phyloP scores from a whole-genome alignment of 1,140 invertebrate species.

The Sinella curviseta region DNA sequence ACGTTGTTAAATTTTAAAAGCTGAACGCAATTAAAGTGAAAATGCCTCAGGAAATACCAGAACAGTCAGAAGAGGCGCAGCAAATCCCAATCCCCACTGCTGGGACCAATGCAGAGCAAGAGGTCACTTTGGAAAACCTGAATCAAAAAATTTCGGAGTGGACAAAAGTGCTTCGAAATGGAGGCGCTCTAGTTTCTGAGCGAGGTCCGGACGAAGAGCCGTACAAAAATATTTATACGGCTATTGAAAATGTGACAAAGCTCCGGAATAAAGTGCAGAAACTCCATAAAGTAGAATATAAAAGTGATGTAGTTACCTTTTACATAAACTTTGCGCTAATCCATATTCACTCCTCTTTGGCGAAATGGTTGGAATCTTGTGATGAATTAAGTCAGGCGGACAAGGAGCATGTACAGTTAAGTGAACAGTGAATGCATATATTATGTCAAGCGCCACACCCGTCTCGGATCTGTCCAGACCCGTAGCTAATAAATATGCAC shows the following conservation, averaged over 20 bases:
- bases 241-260: neutral
- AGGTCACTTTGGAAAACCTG: neutral
- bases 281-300: neutral
- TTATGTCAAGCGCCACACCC: too few species aligned
- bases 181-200: neutral
- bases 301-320: neutral
- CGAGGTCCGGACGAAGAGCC: conserved; percentile 20
- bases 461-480: too few species aligned
- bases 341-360: conserved; percentile 39
- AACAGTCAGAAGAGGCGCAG: neutral
- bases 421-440: neutral
- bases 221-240: conserved; percentile 44
- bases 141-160: neutral
- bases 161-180: neutral
- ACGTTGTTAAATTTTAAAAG: neutral
- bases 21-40: neutral
- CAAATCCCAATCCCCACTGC: neutral
- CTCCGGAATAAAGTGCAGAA: neutral
- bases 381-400: conserved; percentile 40
- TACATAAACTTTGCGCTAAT: conserved; percentile 38
- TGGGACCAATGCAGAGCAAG: neutral
- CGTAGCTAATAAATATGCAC: too few species aligned
- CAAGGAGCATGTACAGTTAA: conserved; percentile 38
- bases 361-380: conserved; percentile 45
- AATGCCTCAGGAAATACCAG: neutral